These are phyloP conservation scores for Colossoma macropomum DNA, from an alignment of 2,113 vertebrate genomes.

Conservation along the genomic window DNA sequence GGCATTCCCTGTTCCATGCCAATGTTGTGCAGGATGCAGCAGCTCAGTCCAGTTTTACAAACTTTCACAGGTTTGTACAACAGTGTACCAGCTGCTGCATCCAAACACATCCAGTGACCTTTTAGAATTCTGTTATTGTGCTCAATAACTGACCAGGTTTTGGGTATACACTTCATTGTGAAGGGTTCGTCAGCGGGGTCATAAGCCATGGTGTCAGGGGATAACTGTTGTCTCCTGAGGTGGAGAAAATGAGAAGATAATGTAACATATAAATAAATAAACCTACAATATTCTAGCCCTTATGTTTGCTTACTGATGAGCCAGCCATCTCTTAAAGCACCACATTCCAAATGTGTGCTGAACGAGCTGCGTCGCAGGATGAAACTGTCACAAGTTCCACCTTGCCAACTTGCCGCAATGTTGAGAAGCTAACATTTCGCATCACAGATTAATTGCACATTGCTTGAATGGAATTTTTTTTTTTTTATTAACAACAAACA, in stretches of 20 bases:
- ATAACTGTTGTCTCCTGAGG: neutral
- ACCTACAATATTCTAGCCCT: slow-evolving; percentile 11
- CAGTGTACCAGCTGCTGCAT: neutral
- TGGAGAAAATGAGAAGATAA: neutral
- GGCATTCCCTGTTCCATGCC: slow-evolving; percentile 11
- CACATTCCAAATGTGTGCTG: neutral
- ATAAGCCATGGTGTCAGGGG: neutral
- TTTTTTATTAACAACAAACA: no score
- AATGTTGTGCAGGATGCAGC: slow-evolving; percentile 5
- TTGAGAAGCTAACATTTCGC: neutral
- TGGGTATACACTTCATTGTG: no score
- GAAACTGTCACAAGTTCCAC: slow-evolving; percentile 7
- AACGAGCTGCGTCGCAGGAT: neutral
- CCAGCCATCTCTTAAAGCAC: neutral
- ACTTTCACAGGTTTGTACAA: neutral
- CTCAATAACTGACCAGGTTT: neutral
- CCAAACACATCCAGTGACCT: slow-evolving; percentile 2
- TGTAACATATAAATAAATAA: neutral
- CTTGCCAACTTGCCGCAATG: neutral
- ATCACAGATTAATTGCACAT: neutral
- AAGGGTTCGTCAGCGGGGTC: neutral
- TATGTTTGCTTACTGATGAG: slow-evolving; percentile 4
- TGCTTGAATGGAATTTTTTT: neutral
- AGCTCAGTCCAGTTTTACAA: neutral
- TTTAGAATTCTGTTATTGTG: neutral